Evolutionary conservation across 1,140 invertebrate genomes (phyloP), one percentile per base, ranked within the genome.

Genomic region (Lithobius niger): DNA sequence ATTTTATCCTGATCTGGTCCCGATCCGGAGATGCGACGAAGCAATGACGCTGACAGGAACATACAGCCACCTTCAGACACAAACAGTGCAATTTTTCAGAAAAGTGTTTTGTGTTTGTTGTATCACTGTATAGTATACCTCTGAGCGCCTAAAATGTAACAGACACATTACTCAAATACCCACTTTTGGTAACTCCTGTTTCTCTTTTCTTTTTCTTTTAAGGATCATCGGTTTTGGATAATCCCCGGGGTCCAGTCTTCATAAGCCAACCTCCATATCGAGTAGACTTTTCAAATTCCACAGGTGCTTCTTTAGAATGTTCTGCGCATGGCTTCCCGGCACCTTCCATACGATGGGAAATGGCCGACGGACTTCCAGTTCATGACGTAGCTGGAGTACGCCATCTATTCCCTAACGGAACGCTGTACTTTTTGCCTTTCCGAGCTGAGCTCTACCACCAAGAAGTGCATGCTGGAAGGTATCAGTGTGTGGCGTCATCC

Each of bases 271-370:
- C 90, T 21, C 85, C 86, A 57, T 88, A 88, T 70, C 79, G 85
- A 61, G 79, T 95, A 43, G 88, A 92, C 68, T 95, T 95, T 71
- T 89, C 86, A 55, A 96, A 95, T 70, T 90, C 87, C 47, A 92
- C 88, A 26, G 92, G 91, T 62, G 86, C 88, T 55, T 82, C 86
- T 59, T 85, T 97, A 44, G 86, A 92, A 70, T 97, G 92, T 70
- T 84, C 87, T 61, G 88, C 90, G 0, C 80, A 85, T 67, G 92
- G 91, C 60, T 84, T 84, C 61, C 92, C 92, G 10, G 79, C 86
- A 61, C 89, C 91, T 28, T 84, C 88, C 67, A 87, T 95, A 60
- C 88, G 92, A 59, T 96, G 92, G 92, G 80, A 92, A 27, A 79
- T 85, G 63, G 77, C 77, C 61, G 88, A 94, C 73, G 90, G 89